Percentiles rank a stretch among this genome's conserved stretches.
Evolutionary conservation across 1,140 invertebrate genomes (phyloP).

Genomic region (Adelges cooleyi): DNA sequence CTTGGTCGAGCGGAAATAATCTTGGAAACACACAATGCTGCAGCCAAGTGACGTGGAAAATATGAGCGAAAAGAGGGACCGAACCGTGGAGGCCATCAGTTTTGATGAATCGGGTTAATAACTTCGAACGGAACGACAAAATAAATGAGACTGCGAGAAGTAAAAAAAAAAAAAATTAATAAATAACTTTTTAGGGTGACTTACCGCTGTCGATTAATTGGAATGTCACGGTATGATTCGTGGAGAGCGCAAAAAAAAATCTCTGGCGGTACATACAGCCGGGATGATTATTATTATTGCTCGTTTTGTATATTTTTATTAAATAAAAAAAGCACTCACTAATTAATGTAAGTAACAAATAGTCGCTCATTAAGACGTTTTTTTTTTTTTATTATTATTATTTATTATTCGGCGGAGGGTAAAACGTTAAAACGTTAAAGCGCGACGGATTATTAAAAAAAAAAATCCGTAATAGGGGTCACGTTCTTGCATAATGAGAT

Average conservation of each 20-base stretch:
- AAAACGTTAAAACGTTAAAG: slow-evolving; percentile 15
- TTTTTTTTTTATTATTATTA: no score
- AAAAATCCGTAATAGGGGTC: slow-evolving; percentile 10
- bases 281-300: slow-evolving; percentile 17
- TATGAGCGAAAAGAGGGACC: slow-evolving; percentile 11
- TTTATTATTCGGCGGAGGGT: neutral
- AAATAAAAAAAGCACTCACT: slow-evolving; percentile 23
- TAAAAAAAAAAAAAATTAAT: neutral
- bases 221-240: slow-evolving; percentile 13
- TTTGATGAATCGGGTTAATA: slow-evolving; percentile 23
- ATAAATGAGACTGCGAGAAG: slow-evolving; percentile 16
- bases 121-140: slow-evolving; percentile 1
- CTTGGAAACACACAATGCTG: neutral
- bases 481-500: slow-evolving; percentile 19
- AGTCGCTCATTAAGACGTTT: slow-evolving; percentile 18
- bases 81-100: neutral
- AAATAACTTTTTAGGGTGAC: neutral
- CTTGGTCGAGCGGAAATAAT: neutral
- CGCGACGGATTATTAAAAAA: slow-evolving; percentile 23
- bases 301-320: slow-evolving; percentile 11
- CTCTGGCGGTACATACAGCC: slow-evolving; percentile 1
- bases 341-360: slow-evolving; percentile 25
- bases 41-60: slow-evolving; percentile 9
- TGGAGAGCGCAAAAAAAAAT: slow-evolving; percentile 3
- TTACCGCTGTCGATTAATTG: slow-evolving; percentile 21